phyloP scores from a whole-genome alignment of 2,797 vertebrate species.

The Sylvia borin region DNA sequence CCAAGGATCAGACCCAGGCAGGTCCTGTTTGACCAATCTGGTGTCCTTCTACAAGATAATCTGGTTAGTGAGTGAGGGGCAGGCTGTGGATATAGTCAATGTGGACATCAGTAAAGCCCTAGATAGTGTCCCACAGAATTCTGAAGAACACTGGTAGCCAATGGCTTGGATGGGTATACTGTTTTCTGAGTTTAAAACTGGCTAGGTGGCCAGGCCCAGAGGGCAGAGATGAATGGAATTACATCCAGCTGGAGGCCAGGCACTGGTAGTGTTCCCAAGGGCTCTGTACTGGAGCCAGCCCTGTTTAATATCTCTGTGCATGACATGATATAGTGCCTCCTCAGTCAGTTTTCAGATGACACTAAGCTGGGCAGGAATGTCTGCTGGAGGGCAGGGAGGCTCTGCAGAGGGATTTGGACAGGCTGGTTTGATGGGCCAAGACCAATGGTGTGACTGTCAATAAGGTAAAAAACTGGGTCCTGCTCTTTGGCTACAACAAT shows the following conservation, averaged over 20 bases:
- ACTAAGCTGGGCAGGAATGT: no score
- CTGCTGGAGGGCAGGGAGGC: background rate
- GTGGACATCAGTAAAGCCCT: background rate
- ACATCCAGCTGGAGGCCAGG: background rate
- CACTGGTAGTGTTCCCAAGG: background rate
- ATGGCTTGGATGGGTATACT: background rate
- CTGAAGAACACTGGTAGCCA: background rate
- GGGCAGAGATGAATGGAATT: background rate
- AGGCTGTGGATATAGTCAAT: no score
- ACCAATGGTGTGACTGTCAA: background rate
- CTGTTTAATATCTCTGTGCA: rapidly evolving
- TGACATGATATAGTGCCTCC: rapidly evolving
- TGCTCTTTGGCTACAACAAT: background rate
- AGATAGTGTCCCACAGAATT: background rate
- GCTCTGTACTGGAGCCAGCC: no score
- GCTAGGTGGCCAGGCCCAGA: background rate
- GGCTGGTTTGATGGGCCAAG: background rate
- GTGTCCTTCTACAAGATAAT: background rate
- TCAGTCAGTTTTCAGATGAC: background rate
- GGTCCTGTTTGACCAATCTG: rapidly evolving
- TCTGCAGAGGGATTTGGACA: background rate
- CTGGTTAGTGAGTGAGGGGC: no score
- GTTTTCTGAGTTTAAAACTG: background rate
- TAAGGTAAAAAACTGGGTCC: background rate
- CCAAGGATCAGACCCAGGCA: background rate